Evolutionary conservation across 2,888 invertebrate genomes (phyloP).

Genomic region (Abrostola triplasia): DNA sequence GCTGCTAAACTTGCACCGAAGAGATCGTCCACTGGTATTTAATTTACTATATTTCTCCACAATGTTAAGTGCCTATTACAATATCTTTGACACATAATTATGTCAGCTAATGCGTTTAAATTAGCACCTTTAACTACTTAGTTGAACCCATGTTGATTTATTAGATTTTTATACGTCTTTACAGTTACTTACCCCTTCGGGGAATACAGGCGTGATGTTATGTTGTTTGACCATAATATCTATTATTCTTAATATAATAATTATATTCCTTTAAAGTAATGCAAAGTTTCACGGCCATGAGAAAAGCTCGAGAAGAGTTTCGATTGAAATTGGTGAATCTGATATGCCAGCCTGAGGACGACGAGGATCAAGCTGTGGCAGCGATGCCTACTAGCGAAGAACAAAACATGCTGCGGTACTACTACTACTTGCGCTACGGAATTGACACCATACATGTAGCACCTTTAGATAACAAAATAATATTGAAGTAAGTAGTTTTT

Average conservation of each 20-base stretch:
- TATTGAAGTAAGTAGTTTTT: slow-evolving; percentile 85
- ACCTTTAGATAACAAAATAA: slow-evolving; percentile 92
- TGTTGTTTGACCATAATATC: too few relatives aligned
- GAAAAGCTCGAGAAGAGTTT: slow-evolving; percentile 94
- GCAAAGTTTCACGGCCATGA: slow-evolving; percentile 90
- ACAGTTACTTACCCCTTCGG: too few relatives aligned
- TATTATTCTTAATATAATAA: too few relatives aligned
- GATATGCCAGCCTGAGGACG: slow-evolving; percentile 89
- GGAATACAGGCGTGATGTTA: too few relatives aligned
- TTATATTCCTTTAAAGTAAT: slow-evolving; percentile 80
- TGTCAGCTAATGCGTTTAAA: too few relatives aligned
- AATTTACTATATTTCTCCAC: not conserved
- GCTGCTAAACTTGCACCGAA: slow-evolving; percentile 38
- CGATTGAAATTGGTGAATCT: slow-evolving; percentile 93
- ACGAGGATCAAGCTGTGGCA: slow-evolving; percentile 68
- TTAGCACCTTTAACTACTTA: too few relatives aligned
- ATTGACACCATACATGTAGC: slow-evolving; percentile 97
- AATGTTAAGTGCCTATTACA: not conserved
- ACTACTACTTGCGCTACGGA: slow-evolving; percentile 96
- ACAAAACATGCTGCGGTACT: slow-evolving; percentile 93
- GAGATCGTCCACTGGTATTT: slow-evolving; percentile 76
- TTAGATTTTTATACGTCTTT: too few relatives aligned
- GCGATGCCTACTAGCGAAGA: slow-evolving; percentile 90
- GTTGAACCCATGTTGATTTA: too few relatives aligned
- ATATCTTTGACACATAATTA: too few relatives aligned